Conservation (phyloP, 2,888 invertebrate genomes). For the Steinernema hermaphroditum region DNA sequence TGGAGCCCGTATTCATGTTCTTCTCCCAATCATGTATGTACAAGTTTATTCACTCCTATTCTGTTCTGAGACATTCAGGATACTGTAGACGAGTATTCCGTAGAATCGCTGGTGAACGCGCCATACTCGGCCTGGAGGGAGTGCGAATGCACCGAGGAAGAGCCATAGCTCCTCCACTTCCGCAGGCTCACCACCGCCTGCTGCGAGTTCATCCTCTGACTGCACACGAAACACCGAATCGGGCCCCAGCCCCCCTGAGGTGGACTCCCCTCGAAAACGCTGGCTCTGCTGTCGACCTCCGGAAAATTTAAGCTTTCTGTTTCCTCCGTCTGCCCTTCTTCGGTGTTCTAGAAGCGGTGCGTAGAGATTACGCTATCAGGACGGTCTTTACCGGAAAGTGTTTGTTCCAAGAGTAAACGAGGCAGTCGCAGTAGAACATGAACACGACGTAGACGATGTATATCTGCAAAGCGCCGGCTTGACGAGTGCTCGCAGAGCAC, state of each 20-base stretch:
- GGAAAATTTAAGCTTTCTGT: not conserved
- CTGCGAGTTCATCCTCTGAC: not conserved
- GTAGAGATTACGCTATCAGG: not conserved
- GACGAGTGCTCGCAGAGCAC: not conserved
- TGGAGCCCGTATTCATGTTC: no score
- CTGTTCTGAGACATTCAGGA: no score
- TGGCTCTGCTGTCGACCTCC: not conserved
- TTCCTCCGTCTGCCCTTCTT: not conserved
- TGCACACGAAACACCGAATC: not conserved
- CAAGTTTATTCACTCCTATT: no score
- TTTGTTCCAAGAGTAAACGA: not conserved
- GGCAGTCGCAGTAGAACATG: slow-evolving; percentile 24
- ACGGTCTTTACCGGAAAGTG: not conserved
- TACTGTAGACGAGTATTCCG: not conserved
- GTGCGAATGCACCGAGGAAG: not conserved
- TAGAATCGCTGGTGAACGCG: not conserved
- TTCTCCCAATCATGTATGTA: no score
- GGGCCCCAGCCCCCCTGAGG: not conserved
- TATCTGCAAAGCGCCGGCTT: not conserved
- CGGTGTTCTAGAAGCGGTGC: not conserved
- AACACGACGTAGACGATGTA: slow-evolving; percentile 20
- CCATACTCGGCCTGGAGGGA: not conserved
- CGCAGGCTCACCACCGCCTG: slow-evolving; percentile 1
- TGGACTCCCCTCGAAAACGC: not conserved
- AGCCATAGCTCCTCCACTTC: slow-evolving; percentile 11